A percentile compares a stretch with the other conserved stretches of the same genome.
Evolutionary conservation across 2,888 invertebrate species (phyloP).

Genomic region (Helleia helle): DNA sequence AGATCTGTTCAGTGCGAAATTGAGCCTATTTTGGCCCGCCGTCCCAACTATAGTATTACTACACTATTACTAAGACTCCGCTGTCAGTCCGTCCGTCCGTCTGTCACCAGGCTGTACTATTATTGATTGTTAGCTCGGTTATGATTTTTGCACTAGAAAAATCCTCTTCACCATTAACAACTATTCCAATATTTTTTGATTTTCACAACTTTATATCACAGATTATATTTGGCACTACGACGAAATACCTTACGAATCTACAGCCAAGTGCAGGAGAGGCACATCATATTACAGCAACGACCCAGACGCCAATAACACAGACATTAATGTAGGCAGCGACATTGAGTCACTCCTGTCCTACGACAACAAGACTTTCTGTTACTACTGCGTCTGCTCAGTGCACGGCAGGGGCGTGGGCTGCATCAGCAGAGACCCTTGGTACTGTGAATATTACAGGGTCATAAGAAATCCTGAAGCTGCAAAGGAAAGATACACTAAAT

Average conservation of each 20-base stretch:
- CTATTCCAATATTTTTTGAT: too few species aligned
- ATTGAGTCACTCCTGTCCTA: constrained; percentile 40
- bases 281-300: constrained; percentile 52
- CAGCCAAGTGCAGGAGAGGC: constrained; percentile 41
- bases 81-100: too few species aligned
- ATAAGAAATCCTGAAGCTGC: constrained; percentile 25
- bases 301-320: constrained; percentile 36
- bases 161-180: too few species aligned
- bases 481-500: constrained; percentile 31
- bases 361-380: constrained; percentile 31
- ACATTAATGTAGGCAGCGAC: constrained; percentile 34
- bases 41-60: too few species aligned
- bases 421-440: constrained; percentile 35
- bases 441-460: constrained; percentile 42
- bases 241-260: constrained; percentile 48
- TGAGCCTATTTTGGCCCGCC: too few species aligned
- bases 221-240: constrained; percentile 61
- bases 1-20: too few species aligned
- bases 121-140: too few species aligned
- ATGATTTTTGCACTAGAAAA: too few species aligned
- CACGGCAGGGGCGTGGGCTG: constrained; percentile 33
- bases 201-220: constrained; percentile 27
- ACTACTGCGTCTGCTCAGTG: constrained; percentile 45
- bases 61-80: too few species aligned
- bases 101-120: too few species aligned